Base-by-base conservation (phyloP, 2,113 vertebrate species). In the Morone saxatilis region DNA sequence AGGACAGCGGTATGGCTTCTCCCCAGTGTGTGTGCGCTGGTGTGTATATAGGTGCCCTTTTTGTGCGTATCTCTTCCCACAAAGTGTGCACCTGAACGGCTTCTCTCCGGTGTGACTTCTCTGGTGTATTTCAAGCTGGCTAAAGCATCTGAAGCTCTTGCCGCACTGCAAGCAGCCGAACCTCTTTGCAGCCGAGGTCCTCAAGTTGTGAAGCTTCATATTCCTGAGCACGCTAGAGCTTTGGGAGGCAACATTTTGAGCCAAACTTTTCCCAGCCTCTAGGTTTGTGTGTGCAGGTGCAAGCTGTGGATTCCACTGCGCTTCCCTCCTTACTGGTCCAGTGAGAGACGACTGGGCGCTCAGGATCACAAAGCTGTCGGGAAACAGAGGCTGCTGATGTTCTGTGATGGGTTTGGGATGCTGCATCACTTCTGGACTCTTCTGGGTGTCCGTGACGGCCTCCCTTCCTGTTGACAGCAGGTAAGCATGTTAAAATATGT, bases 51-150 rank as follows among this genome's bases (percentile, higher is more conserved):
- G 82, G 70, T 96, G 95, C 5, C 95, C 95, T 72, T 95, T 95
- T 75, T 96, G 95, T 2, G 94, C 92, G 0, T 95, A 96, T 70
- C 91, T 86, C 88, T 96, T 96, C 69, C 94, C 95, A 43, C 95
- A 96, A 43, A 95, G 87, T 0, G 89, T 91, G 79, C 95, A 96
- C 67, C 94, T 88, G 60, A 91, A 96, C 0, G 95, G 95, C 62
- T 96, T 96, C 70, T 96, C 95, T 19, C 95, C 95, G 0, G 95
- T 96, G 91, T 96, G 95, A 78, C 95, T 96, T 56, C 95, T 91
- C 91, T 95, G 94, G 78, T 96, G 95, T 67, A 95, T 95, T 85
- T 95, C 94, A 16, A 96, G 93, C 79, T 96, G 95, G 81, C 95
- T 96, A 31, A 93, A 94, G 87, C 95, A 96, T 77, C 93, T 87